These are phyloP conservation scores for Nematopogon swammerdamellus DNA, from an alignment of 2,888 invertebrate genomes.

Conservation along the genomic window DNA sequence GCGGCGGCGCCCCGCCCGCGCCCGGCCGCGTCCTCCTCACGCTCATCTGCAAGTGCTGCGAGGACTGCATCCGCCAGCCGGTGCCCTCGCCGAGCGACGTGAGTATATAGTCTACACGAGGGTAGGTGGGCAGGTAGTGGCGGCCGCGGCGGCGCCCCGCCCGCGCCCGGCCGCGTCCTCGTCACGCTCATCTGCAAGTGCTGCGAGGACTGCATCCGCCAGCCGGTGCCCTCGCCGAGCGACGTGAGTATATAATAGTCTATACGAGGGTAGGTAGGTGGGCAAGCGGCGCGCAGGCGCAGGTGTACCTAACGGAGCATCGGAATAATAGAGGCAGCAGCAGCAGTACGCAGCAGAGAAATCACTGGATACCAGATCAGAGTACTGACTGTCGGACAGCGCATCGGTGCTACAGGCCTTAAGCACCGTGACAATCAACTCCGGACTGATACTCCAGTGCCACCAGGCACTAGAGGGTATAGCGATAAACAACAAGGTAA, in stretches of 20 bases:
- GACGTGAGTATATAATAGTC: conserved; percentile 59
- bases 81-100: conserved; percentile 80
- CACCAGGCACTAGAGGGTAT: too few relatives aligned
- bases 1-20: conserved; percentile 43
- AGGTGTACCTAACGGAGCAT: neutral
- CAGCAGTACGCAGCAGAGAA: too few relatives aligned
- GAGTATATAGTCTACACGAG: conserved; percentile 17
- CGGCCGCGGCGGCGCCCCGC: conserved; percentile 31
- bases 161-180: conserved; percentile 66
- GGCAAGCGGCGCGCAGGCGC: neutral
- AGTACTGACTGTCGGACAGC: too few relatives aligned
- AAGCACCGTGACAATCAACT: too few relatives aligned
- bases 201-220: conserved; percentile 83
- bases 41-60: conserved; percentile 84
- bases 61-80: conserved; percentile 80
- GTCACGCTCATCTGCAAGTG: conserved; percentile 84
- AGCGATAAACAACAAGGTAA: too few relatives aligned
- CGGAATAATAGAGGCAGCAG: too few relatives aligned
- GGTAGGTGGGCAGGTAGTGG: neutral
- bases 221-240: conserved; percentile 75
- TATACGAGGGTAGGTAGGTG: neutral
- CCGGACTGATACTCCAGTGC: too few relatives aligned
- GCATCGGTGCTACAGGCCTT: too few relatives aligned
- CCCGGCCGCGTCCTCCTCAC: conserved; percentile 74
- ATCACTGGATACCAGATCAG: too few relatives aligned